Base-by-base conservation (phyloP, 2,797 vertebrate genomes). In the Melanotaenia boesemani region DNA sequence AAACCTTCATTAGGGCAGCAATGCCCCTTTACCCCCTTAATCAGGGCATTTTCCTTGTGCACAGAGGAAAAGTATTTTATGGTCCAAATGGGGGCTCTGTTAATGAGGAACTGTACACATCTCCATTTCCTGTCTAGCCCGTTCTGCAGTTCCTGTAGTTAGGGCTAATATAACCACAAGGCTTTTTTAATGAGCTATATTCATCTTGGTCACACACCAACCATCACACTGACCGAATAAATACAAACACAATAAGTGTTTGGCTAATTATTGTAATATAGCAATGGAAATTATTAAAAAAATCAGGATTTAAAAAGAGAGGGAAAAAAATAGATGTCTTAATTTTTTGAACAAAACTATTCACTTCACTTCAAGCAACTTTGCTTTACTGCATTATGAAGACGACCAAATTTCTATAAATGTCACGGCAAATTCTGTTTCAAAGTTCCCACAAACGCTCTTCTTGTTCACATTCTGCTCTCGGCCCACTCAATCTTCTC, bases 121-220 rank as follows among this genome's bases (percentile, higher is more conserved):
- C 91, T 94, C 90, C 89, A 92, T 91, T 93, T 94, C 92, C 91
- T 92, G 92, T 92, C 91, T 93, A 91, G 94, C 93, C 92, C 90
- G 90, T 91, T 93, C 90, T 86, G 92, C 93, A 90, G 90, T 93
- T 94, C 91, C 89, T 88, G 85, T 87, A 86, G 92, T 91, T 86
- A 79, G 86, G 73, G 89, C 78, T 72, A 81, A 92, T 91, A 93
- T 91, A 88, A 91, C 85, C 81, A 79, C 67, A 36, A 86, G 81
- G 78, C 88, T 81, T 88, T 82, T 91, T 90, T 94, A 94, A 95
- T 94, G 90, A 95, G 90, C 73, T 76, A 81, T 82, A 90, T 93
- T 93, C 86, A 93, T 94, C 93, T 92, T 81, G 74, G 74, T 88
- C 83, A 81, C 34, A 66, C 83, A 83, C 88, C 86, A 74, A 86